Evolutionary conservation across 1,140 invertebrate species (phyloP).

Genomic region (Eulimnadia texana): DNA sequence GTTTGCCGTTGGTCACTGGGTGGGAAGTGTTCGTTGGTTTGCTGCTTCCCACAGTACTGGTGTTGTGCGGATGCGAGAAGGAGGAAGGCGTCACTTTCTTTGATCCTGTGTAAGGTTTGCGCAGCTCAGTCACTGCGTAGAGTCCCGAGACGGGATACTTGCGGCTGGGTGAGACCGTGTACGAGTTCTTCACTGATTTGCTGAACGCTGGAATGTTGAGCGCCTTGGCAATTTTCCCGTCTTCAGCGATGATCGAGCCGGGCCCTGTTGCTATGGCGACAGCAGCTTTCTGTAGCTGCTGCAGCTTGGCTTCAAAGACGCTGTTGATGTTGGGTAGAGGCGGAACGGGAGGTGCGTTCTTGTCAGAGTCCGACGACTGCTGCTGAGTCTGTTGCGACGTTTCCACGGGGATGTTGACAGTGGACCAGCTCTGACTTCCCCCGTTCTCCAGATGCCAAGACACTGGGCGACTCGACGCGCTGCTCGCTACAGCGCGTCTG

Average conservation of each 20-base stretch:
- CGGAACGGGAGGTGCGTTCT: background rate
- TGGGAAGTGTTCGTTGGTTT: background rate
- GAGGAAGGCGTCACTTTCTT: conserved; percentile 12
- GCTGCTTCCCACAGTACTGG: background rate
- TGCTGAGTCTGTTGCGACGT: background rate
- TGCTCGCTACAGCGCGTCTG: background rate
- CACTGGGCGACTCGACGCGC: conserved; percentile 15
- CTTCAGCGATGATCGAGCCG: conserved; percentile 13
- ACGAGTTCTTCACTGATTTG: conserved; percentile 15
- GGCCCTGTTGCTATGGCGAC: conserved; percentile 3
- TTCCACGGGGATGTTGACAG: background rate
- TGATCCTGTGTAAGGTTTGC: conserved; percentile 6
- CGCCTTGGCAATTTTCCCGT: conserved; percentile 13
- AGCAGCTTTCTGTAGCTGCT: conserved; percentile 6
- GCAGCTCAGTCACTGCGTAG: conserved; percentile 20
- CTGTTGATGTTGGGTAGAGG: conserved; percentile 10
- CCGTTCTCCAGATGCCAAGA: conserved; percentile 22
- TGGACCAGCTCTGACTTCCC: conserved; percentile 2
- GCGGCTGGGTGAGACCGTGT: conserved; percentile 24
- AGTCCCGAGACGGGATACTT: conserved; percentile 47
- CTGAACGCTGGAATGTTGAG: conserved; percentile 11
- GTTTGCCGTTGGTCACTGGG: conserved; percentile 4
- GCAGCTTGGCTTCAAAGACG: conserved; percentile 8
- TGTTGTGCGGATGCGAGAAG: conserved; percentile 12
- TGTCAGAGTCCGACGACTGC: background rate